These are phyloP conservation scores for Exocentrus adspersus DNA, from an alignment of 2,888 invertebrate genomes.

Conservation along the genomic window DNA sequence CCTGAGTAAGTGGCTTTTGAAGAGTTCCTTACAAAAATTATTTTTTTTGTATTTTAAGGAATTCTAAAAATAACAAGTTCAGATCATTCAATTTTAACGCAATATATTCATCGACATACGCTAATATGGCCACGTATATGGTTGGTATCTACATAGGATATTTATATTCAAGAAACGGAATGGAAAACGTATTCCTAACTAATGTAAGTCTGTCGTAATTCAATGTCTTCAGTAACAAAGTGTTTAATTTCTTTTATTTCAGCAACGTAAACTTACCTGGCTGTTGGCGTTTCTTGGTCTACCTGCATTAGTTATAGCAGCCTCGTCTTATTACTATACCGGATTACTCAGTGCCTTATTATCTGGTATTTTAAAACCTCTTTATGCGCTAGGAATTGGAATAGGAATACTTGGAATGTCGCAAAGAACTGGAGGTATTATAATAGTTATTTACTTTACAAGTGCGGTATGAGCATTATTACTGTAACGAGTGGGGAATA, in stretches of 20 bases:
- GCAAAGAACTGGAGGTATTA: constrained; percentile 41
- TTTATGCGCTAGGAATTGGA: constrained; percentile 51
- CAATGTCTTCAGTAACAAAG: too few relatives aligned
- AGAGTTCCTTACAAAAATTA: neutral
- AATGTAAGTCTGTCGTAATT: constrained; percentile 32
- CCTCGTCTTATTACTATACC: constrained; percentile 42
- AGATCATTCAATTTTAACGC: constrained; percentile 45
- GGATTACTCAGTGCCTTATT: constrained; percentile 42
- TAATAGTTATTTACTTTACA: constrained; percentile 36
- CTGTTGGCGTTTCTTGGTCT: constrained; percentile 38
- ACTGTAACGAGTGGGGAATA: too few relatives aligned
- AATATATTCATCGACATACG: constrained; percentile 46
- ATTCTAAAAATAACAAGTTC: constrained; percentile 46
- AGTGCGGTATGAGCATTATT: too few relatives aligned
- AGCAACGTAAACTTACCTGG: constrained; percentile 34
- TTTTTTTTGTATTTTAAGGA: constrained; percentile 33
- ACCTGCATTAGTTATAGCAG: constrained; percentile 36
- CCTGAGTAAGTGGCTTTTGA: constrained; percentile 44
- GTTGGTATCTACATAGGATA: constrained; percentile 47
- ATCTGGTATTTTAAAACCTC: constrained; percentile 46
- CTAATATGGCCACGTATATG: constrained; percentile 50
- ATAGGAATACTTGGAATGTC: constrained; percentile 50
- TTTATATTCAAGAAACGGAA: constrained; percentile 40
- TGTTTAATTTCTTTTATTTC: too few relatives aligned
- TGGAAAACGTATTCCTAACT: constrained; percentile 15